Base-by-base conservation (phyloP, 2,797 vertebrate species). In the Crocodylus rhombifer region DNA sequence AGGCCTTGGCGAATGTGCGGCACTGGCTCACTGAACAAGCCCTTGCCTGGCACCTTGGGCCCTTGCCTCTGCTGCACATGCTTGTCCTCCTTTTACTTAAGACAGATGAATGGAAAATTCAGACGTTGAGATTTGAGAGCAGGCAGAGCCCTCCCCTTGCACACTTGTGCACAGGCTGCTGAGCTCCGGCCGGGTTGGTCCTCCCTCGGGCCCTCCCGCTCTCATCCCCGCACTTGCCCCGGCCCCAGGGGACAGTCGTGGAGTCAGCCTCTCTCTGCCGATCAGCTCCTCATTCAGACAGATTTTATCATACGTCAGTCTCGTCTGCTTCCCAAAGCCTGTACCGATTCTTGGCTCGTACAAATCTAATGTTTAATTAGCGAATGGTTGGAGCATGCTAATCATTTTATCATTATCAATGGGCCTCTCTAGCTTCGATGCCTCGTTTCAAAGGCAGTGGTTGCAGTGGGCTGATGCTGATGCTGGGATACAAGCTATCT, bases 401-500 rank as follows among this genome's bases (percentile, higher is more conserved):
- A 30, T 15, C 25, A 0, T 1, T 3, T 1, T 88, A 5, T 78
- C 0, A 0, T 86, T 36, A 94, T 60, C 65, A 2, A 42, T 20
- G 90, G 77, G 77, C 86, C 57, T 81, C 86, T 61, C 26, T 6
- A 56, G 75, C 85, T 14, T 0, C 89, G 0, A 79, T 86, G 93
- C 92, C 93, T 91, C 95, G 57, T 93, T 91, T 95, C 86, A 95
- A 95, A 96, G 95, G 20, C 94, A 91, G 86, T 2, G 69, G n/a
- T 8, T 75, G 95, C 2, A 1, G 28, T 6, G 2, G 55, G 36
- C 62, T 15, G 0, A 3, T 51, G 86, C 93, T 94, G 93, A 84
- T 1, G 4, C 57, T 6, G 56, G 86, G 93, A 91, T 65, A 85
- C 36, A 94, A 67, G 79, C 80, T 58, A 55, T 82, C 62, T 85